Base-by-base conservation (phyloP, 2,888 invertebrate species). In the Suillia variegata region DNA sequence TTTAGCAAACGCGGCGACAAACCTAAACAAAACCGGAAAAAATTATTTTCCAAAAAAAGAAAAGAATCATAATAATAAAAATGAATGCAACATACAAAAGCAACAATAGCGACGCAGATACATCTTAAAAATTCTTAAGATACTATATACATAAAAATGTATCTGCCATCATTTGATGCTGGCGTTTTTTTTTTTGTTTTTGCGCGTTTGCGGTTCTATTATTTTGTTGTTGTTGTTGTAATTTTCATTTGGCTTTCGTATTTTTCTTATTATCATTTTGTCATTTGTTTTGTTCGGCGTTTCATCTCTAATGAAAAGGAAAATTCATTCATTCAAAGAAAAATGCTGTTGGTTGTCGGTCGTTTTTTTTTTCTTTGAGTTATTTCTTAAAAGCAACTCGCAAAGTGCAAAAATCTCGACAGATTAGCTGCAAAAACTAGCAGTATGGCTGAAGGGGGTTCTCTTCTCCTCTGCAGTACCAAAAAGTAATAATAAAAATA, bases 251-350 rank as follows among this genome's bases (percentile, higher is more conserved):
- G 6, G n/a, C n/a, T 8, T n/a, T 31, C 6, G 6, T n/a, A 13
- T 38, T 38, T n/a, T 38, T 13, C 4, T n/a, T 38, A 12, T 24
- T 58, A 55, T 13, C 60, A 54, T 58, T 60, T 60, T 65, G 61
- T 56, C 61, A 60, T 60, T 10, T 26, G 6, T 26, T 26, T 26
- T 26, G 5, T 26, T 10, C 26, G 6, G 10, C 10, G 21, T 57
- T 49, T 38, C 48, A 17, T 61, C 56, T 55, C 70, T 73, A 71
- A 70, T 75, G 70, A 67, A 75, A 67, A 62, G 67, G 63, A 62
- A 70, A 68, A 65, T 61, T 63, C 65, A 56, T 62, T 63, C 63
- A 64, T 62, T 59, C 61, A 67, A 58, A 54, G 45, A 13, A 45
- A 45, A 45, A 17, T 45, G 17, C 45, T 3, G 18, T 20, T 5